Evolutionary conservation across 2,888 invertebrate species (phyloP), one percentile per base, ranked within the genome.

Genomic region (Clepsis dumicolana): DNA sequence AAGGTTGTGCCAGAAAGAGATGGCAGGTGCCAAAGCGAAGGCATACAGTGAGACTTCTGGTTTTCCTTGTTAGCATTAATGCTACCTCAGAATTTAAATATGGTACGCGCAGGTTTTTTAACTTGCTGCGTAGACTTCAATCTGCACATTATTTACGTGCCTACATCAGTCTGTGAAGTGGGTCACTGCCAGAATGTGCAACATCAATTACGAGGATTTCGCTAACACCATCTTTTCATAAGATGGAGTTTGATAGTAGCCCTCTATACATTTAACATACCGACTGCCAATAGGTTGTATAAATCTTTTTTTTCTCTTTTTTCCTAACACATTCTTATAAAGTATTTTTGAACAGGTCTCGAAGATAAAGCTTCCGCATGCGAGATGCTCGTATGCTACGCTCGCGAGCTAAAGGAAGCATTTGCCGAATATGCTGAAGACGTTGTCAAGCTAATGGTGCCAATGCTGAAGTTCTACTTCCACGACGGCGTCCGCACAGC

Each of bases 291-390:
- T 14, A 38, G 4, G n/a, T 14, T 35, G 14, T 14, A 14, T 8
- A 32, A 32, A 32, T 32, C n/a, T 3, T n/a, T 25, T 25, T 14
- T 24, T 1, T 14, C n/a, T 52, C 8, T 8, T 57, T 16, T 38
- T n/a, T n/a, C n/a, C n/a, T n/a, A 8, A 10, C 4, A 14, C 8
- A 16, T 38, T n/a, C 14, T 38, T n/a, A 38, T 57, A 7, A 21
- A 56, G 67, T 57, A 38, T 71, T 38, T 70, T 29, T 35, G 25
- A 70, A 4, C 72, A 95, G 96, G 98, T 74, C 93, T 99, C 66
- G 99, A 99, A 90, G 99, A 99, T 87, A 99, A 99, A 86, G 98
- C 98, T 0, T 98, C 98, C 1, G 99, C 99, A 0, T 99, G 98
- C 86, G 98, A 98, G 88, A 99, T 99, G 98, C 93, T 99, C 65